These are phyloP conservation scores for Ochropleura plecta DNA, from an alignment of 2,888 invertebrate species.

Conservation along the genomic window DNA sequence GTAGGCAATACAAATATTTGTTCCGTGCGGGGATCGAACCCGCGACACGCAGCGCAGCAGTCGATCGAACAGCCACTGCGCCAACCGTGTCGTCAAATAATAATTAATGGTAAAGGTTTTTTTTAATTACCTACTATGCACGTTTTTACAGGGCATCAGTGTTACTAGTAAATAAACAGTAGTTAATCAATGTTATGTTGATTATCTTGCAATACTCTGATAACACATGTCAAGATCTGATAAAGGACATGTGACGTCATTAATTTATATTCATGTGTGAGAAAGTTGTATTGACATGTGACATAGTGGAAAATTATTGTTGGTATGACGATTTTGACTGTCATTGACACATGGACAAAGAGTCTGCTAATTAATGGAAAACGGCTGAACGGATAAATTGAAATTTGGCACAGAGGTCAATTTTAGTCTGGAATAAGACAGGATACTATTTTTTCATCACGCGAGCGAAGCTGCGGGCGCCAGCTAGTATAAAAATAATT, in stretches of 20 bases:
- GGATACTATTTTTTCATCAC: too few relatives aligned
- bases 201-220: constrained; percentile 42
- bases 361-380: constrained; percentile 24
- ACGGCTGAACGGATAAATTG: too few relatives aligned
- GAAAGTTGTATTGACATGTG: constrained; percentile 4
- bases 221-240: constrained; percentile 22
- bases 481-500: too few relatives aligned
- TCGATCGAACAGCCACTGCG: too few relatives aligned
- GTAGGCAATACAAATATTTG: too few relatives aligned
- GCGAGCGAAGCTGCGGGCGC: too few relatives aligned
- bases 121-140: constrained; percentile 25
- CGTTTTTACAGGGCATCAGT: background rate
- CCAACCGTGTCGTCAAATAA: too few relatives aligned
- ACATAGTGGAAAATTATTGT: background rate
- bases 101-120: too few relatives aligned
- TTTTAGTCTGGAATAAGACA: too few relatives aligned
- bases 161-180: constrained; percentile 51
- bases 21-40: too few relatives aligned
- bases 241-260: constrained; percentile 43
- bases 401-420: too few relatives aligned
- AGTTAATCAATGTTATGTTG: constrained; percentile 26
- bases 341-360: background rate
- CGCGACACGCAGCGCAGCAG: background rate
- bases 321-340: background rate
- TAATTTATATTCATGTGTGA: constrained; percentile 37